These are phyloP conservation scores for Tubiluchus corallicola DNA, from an alignment of 2,888 invertebrate species.

Conservation along the genomic window DNA sequence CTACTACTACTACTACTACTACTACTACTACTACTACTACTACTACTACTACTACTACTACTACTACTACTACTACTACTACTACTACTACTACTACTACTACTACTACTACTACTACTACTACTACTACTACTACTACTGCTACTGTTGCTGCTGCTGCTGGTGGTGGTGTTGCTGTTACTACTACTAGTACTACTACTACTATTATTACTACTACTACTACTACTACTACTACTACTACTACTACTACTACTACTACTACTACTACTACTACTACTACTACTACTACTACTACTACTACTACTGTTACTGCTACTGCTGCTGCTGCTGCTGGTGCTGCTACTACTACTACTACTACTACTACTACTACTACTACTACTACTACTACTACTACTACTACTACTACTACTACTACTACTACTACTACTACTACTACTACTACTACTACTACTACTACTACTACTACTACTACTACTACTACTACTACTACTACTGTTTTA, in stretches of 20 bases:
- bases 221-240: slow-evolving; percentile 3
- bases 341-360: background rate
- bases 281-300: slow-evolving; percentile 3
- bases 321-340: too few relatives aligned
- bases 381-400: slow-evolving; percentile 3
- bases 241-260: slow-evolving; percentile 3
- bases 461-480: slow-evolving; percentile 1
- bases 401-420: slow-evolving; percentile 3
- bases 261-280: slow-evolving; percentile 3
- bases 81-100: slow-evolving; percentile 3
- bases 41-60: slow-evolving; percentile 3
- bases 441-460: slow-evolving; percentile 3
- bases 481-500: slow-evolving; percentile 7
- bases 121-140: slow-evolving; percentile 3
- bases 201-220: slow-evolving; percentile 3
- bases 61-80: slow-evolving; percentile 3
- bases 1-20: slow-evolving; percentile 3
- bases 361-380: slow-evolving; percentile 3
- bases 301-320: slow-evolving; percentile 3
- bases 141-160: slow-evolving; percentile 3
- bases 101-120: slow-evolving; percentile 3
- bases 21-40: slow-evolving; percentile 3
- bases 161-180: background rate
- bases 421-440: slow-evolving; percentile 3
- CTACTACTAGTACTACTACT: slow-evolving; percentile 1